Evolutionary conservation across 2,888 invertebrate genomes (phyloP).

Genomic region (Meteorus cinctellus): DNA sequence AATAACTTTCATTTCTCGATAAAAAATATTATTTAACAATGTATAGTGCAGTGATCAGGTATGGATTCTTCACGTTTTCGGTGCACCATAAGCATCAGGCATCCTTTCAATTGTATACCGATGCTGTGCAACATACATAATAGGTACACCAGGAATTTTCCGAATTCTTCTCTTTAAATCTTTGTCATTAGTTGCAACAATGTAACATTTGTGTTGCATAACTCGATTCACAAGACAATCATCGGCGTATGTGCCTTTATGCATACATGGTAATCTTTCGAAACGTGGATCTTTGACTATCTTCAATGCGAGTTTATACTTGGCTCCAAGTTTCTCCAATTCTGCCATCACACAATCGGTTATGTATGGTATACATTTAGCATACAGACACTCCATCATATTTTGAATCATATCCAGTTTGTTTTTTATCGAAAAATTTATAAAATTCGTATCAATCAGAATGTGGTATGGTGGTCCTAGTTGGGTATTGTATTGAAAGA

Average conservation of each 20-base stretch:
- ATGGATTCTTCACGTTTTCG: slow-evolving; percentile 74
- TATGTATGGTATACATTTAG: slow-evolving; percentile 98
- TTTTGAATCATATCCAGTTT: slow-evolving; percentile 96
- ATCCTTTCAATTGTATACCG: slow-evolving; percentile 97
- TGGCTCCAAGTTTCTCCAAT: slow-evolving; percentile 95
- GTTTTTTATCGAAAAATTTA: slow-evolving; percentile 98
- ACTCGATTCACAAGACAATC: slow-evolving; percentile 97
- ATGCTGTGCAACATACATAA: slow-evolving; percentile 96
- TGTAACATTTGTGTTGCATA: slow-evolving; percentile 99
- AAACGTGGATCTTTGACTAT: slow-evolving; percentile 96
- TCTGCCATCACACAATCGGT: slow-evolving; percentile 99
- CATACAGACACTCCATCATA: slow-evolving; percentile 99
- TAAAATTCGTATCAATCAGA: slow-evolving; percentile 97
- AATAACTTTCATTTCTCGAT: not conserved
- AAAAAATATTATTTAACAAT: slow-evolving; percentile 7
- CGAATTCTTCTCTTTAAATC: slow-evolving; percentile 95
- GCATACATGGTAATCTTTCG: slow-evolving; percentile 92
- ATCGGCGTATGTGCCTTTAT: slow-evolving; percentile 99
- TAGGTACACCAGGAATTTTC: slow-evolving; percentile 98
- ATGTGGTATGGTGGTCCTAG: slow-evolving; percentile 98
- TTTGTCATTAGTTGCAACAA: slow-evolving; percentile 99
- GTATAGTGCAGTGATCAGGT: not conserved
- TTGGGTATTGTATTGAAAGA: slow-evolving; percentile 98
- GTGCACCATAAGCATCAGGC: slow-evolving; percentile 99
- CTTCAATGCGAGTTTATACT: slow-evolving; percentile 94